phyloP scores from a whole-genome alignment of 2,113 vertebrate species.

The Hydropotes inermis region DNA sequence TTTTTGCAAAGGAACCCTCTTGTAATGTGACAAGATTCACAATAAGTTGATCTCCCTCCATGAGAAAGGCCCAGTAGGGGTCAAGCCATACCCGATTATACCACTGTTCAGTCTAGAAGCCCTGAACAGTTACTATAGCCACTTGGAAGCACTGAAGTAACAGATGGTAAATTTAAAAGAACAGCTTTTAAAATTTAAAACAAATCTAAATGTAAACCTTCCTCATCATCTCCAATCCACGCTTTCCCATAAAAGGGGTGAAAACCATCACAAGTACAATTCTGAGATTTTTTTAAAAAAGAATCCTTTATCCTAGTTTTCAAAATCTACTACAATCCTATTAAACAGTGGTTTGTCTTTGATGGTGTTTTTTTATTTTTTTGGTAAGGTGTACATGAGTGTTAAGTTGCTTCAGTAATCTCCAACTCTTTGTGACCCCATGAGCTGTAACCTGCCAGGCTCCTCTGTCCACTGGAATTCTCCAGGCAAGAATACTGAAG shows the following conservation, averaged over 20 bases:
- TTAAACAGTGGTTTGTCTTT: neutral
- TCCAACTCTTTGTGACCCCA: neutral
- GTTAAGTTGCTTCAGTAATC: neutral
- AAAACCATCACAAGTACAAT: conserved; percentile 10
- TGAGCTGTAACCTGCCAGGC: neutral
- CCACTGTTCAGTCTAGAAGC: conserved; percentile 45
- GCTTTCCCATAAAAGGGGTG: conserved; percentile 12
- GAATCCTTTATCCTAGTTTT: conserved; percentile 48
- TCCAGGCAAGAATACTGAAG: neutral
- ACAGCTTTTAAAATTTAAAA: conserved; percentile 71
- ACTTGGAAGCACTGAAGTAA: conserved; percentile 63
- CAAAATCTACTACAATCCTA: conserved; percentile 23
- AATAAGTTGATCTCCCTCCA: conserved; percentile 40
- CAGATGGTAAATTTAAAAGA: conserved; percentile 75
- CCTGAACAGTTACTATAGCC: conserved; percentile 57
- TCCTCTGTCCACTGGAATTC: neutral
- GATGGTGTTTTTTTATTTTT: neutral
- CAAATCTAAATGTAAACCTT: conserved; percentile 69
- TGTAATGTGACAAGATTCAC: conserved; percentile 57
- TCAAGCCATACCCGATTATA: conserved; percentile 46
- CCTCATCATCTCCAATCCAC: conserved; percentile 40
- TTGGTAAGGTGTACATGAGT: neutral
- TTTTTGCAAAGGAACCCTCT: conserved; percentile 35
- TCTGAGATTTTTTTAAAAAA: conserved; percentile 57
- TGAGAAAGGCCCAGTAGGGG: conserved; percentile 50